Conservation (phyloP, 2,888 invertebrate genomes). For the Synergus laeviventris region DNA sequence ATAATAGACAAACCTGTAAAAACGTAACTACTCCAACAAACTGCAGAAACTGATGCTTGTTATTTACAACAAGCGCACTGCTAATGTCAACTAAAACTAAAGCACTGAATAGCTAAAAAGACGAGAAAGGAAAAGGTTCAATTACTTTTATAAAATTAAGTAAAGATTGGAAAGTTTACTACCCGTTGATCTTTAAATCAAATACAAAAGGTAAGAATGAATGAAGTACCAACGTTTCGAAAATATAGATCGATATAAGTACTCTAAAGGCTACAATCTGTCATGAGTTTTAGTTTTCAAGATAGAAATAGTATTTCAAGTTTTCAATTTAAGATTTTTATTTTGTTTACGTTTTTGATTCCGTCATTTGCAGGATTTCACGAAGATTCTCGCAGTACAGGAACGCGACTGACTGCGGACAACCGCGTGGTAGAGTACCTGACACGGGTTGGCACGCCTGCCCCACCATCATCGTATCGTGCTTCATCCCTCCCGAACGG, state of each 20-base stretch:
- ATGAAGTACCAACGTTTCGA: background rate
- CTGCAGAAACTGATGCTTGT: background rate
- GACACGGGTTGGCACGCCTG: slow-evolving; percentile 68
- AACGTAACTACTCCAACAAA: background rate
- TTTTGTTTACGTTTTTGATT: background rate
- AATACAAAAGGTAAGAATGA: background rate
- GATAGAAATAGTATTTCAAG: background rate
- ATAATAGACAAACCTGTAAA: slow-evolving; percentile 1
- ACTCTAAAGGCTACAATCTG: background rate
- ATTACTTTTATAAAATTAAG: background rate
- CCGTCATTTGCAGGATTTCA: background rate
- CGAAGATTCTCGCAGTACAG: slow-evolving; percentile 40
- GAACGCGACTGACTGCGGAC: slow-evolving; percentile 64
- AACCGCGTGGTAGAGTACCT: slow-evolving; percentile 69
- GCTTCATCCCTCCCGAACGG: slow-evolving; percentile 16
- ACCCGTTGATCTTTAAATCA: background rate
- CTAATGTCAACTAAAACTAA: background rate
- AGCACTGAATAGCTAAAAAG: background rate
- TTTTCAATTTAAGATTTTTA: background rate
- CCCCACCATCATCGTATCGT: slow-evolving; percentile 55
- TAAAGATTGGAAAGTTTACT: background rate
- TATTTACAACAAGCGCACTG: background rate
- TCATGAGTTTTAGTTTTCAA: background rate
- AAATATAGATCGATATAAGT: background rate
- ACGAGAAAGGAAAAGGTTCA: background rate